Percentiles rank a stretch among this genome's conserved stretches.
Evolutionary conservation across 2,113 vertebrate species (phyloP).

Genomic region (Daboia siamensis): DNA sequence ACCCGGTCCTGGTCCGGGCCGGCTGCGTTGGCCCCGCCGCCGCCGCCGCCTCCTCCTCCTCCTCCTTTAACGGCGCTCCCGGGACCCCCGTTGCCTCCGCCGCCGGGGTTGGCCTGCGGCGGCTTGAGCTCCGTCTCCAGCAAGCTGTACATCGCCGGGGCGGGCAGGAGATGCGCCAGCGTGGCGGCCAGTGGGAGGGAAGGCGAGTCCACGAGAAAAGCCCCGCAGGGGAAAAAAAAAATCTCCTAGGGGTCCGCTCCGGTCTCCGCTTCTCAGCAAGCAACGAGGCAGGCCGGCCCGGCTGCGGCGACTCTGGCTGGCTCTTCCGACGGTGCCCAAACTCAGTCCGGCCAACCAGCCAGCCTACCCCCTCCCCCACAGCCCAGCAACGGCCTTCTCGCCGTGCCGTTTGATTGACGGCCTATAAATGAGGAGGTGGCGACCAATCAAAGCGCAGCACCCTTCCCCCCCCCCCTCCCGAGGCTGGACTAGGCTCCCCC

Average conservation of each 20-base stretch:
- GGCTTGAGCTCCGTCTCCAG: conserved; percentile 93
- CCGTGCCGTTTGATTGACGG: conserved; percentile 79
- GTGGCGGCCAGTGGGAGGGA: conserved; percentile 54
- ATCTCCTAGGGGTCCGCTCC: not conserved
- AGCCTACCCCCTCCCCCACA: conserved; percentile 2
- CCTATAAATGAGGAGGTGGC: conserved; percentile 72
- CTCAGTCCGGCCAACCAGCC: not conserved
- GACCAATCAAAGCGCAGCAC: conserved; percentile 83
- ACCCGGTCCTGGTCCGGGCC: conserved; percentile 87
- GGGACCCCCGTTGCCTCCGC: conserved; percentile 53
- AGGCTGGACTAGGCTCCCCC: conserved; percentile 26
- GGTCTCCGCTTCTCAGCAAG: not conserved
- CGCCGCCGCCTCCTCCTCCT: conserved; percentile 12
- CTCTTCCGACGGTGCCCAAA: conserved; percentile 2
- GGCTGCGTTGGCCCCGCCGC: conserved; percentile 60
- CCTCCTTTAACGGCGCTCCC: conserved; percentile 25
- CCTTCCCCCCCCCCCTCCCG: conserved; percentile 44
- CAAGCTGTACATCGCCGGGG: conserved; percentile 90
- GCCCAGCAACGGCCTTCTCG: conserved; percentile 44
- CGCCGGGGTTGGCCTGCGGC: conserved; percentile 71
- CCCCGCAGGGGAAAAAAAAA: not conserved
- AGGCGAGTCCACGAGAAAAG: conserved; percentile 42
- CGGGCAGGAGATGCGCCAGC: conserved; percentile 71
- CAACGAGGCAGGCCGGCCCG: not conserved
- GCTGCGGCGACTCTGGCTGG: not conserved